These are phyloP conservation scores for Peromyscus nudipes DNA, from an alignment of 2,797 vertebrate genomes.

Conservation along the genomic window DNA sequence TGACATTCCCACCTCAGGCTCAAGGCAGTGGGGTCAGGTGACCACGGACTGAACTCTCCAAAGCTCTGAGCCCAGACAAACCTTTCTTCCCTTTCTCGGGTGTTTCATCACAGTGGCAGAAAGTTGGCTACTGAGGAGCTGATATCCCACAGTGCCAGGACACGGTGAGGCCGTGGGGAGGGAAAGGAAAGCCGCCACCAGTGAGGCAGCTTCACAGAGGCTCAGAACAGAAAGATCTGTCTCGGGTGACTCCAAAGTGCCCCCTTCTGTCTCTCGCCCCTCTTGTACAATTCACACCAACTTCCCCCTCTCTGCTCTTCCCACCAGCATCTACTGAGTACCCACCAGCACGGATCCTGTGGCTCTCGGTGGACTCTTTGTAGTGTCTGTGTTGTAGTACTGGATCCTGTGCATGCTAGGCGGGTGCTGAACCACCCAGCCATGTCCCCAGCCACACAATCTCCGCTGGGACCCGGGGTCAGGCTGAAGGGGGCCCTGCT, in stretches of 20 bases:
- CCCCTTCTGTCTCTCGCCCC: neutral
- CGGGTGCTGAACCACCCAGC: neutral
- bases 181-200: neutral
- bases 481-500: neutral
- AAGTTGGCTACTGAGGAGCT: too few relatives aligned
- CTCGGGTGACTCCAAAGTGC: neutral
- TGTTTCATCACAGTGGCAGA: neutral
- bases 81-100: neutral
- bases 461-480: neutral
- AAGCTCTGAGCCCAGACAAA: neutral
- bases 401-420: neutral
- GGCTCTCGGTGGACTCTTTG: neutral
- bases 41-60: neutral
- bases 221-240: neutral
- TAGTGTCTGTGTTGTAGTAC: neutral
- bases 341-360: neutral
- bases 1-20: neutral
- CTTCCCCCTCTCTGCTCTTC: neutral
- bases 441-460: neutral
- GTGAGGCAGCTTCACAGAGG: neutral
- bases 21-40: neutral
- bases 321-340: neutral
- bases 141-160: neutral
- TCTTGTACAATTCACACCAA: neutral
- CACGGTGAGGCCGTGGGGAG: neutral